Percentiles rank a stretch among this genome's conserved stretches.
phyloP scores from a whole-genome alignment of 2,888 invertebrate genomes.

The Eupithecia insigniata region DNA sequence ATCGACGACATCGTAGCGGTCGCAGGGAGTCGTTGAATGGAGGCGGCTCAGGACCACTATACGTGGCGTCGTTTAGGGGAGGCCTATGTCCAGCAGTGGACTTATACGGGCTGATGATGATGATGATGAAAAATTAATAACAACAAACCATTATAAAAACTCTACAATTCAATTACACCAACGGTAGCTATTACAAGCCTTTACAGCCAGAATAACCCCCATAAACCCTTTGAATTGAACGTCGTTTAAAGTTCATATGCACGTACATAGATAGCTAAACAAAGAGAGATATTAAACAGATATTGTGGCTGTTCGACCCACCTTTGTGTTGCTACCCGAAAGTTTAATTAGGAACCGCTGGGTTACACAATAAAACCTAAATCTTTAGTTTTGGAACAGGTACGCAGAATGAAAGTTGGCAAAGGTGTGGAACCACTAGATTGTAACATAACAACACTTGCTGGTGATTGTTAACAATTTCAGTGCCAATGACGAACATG shows the following conservation, averaged over 20 bases:
- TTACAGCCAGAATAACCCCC: slow-evolving; percentile 16
- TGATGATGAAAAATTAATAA: not conserved
- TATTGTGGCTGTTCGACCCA: slow-evolving; percentile 36
- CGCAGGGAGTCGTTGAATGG: too few species aligned
- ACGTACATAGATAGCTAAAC: slow-evolving; percentile 33
- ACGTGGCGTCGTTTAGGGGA: too few species aligned
- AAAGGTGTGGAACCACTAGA: slow-evolving; percentile 10
- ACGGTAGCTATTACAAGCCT: slow-evolving; percentile 5
- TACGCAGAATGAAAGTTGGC: slow-evolving; percentile 29
- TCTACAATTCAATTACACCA: slow-evolving; percentile 5
- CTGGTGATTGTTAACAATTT: not conserved
- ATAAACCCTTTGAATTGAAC: slow-evolving; percentile 23
- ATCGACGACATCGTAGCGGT: too few species aligned
- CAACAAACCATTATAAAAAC: not conserved
- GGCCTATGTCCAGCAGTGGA: too few species aligned
- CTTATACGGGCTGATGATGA: too few species aligned
- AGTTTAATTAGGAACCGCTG: slow-evolving; percentile 42
- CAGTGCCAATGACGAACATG: not conserved
- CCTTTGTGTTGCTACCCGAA: slow-evolving; percentile 35
- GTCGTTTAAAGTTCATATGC: slow-evolving; percentile 29
- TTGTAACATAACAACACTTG: not conserved
- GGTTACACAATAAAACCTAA: slow-evolving; percentile 35
- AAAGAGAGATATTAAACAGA: slow-evolving; percentile 38
- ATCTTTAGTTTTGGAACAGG: slow-evolving; percentile 36
- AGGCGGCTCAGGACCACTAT: too few species aligned